A percentile compares a stretch with the other conserved stretches of the same genome.
Evolutionary conservation across 2,113 vertebrate genomes (phyloP).

Genomic region (Apaloderma vittatum): DNA sequence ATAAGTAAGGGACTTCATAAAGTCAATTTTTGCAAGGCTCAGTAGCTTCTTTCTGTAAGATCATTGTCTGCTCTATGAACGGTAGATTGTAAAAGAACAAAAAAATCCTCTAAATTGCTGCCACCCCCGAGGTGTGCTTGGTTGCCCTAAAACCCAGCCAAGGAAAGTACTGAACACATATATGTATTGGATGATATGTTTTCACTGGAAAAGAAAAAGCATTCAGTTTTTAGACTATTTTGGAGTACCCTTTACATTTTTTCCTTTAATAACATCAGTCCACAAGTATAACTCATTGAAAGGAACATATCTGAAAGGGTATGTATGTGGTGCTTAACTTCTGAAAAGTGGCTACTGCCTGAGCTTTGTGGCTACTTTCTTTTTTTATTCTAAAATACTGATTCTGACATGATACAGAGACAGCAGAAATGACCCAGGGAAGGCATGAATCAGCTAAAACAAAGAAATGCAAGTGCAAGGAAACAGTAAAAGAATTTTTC

Average conservation of each 20-base stretch:
- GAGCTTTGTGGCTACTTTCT: background rate
- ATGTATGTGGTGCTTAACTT: background rate
- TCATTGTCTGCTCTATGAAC: background rate
- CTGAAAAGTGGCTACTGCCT: background rate
- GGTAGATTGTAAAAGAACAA: background rate
- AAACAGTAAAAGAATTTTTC: background rate
- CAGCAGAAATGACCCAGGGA: background rate
- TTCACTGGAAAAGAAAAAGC: background rate
- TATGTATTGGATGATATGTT: background rate
- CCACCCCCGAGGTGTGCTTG: fast-evolving
- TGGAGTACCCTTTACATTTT: background rate
- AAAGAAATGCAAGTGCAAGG: conserved; percentile 15
- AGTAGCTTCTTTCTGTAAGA: background rate
- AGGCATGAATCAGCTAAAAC: background rate
- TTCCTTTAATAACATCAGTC: background rate
- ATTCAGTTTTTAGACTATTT: background rate
- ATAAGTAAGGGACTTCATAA: background rate
- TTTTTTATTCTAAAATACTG: background rate
- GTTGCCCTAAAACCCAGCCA: background rate
- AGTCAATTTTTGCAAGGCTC: background rate
- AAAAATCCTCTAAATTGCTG: background rate
- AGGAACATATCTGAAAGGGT: background rate
- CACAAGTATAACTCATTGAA: background rate
- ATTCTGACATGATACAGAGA: background rate
- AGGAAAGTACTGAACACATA: background rate